Evolutionary conservation across 2,888 invertebrate species (phyloP), one percentile per base, ranked within the genome.

Genomic region (Athrips mouffetella): DNA sequence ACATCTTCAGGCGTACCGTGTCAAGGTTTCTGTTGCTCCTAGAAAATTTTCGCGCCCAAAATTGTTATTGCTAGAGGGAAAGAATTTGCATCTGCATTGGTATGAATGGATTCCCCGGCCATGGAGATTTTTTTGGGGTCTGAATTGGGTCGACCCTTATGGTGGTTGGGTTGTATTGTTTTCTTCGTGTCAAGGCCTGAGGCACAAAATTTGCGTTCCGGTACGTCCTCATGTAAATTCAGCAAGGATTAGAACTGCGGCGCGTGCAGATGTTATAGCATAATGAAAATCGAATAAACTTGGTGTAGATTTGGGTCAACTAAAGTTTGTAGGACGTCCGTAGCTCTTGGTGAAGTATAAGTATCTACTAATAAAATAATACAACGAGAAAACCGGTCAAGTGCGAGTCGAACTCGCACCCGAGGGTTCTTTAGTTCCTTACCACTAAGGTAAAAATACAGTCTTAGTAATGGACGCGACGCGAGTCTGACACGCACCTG

Each of bases 21-120:
- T 48, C 48, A 58, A 60, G 65, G 61, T 55, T n/a, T n/a, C 67
- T 63, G 49, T 60, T 63, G 69, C 69, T 57, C 54, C 59, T 60
- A 62, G 68, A 67, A 72, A 71, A 70, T 67, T 63, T 69, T 25
- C 40, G 65, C 69, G 65, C 60, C 45, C 53, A 49, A 40, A 30
- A 44, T 25, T 25, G 23, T 23, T 40, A 40, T 40, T 40, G 40
- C 40, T 25, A 10, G n/a, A n/a, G 40, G 40, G 15, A 1, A 8
- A n/a, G 16, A 40, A 40, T 40, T 40, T 40, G 40, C 25, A 40
- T 40, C 25, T 25, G 25, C 40, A 40, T 40, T 40, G 40, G 23
- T 25, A 40, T 15, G 40, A 40, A 40, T 40, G 23, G 23, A 21
- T 37, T 20, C 13, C 15, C 15, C 23, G 25, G 25, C 23, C 37